Conservation (phyloP, 2,888 invertebrate genomes). For the Morpho helenor region DNA sequence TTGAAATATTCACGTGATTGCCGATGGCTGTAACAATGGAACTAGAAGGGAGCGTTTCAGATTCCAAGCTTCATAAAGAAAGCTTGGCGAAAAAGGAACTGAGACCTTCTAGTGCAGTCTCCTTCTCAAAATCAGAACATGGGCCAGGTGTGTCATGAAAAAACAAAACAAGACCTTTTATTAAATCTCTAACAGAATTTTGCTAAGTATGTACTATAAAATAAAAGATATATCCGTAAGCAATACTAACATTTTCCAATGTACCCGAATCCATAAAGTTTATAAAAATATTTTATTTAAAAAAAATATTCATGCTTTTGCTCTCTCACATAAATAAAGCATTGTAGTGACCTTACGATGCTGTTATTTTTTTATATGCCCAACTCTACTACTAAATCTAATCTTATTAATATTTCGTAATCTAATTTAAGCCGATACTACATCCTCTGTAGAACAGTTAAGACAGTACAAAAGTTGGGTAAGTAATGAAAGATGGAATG, state of each 20-base stretch:
- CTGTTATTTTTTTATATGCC: too few species aligned
- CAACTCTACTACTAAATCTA: not conserved
- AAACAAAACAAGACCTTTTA: not conserved
- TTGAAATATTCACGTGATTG: slow-evolving; percentile 34
- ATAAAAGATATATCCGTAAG: too few species aligned
- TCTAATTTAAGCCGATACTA: slow-evolving; percentile 35
- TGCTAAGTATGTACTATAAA: too few species aligned
- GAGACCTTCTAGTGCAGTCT: slow-evolving; percentile 64
- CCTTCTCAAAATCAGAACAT: slow-evolving; percentile 67
- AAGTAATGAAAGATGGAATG: slow-evolving; percentile 81
- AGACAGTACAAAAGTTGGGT: slow-evolving; percentile 78
- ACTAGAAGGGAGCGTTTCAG: slow-evolving; percentile 66
- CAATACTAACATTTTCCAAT: not conserved
- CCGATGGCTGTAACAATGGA: slow-evolving; percentile 75
- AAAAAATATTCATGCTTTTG: not conserved
- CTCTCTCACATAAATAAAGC: too few species aligned
- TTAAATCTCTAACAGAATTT: too few species aligned
- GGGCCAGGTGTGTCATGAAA: slow-evolving; percentile 52
- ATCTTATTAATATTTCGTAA: not conserved
- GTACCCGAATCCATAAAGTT: not conserved
- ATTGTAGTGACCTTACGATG: too few species aligned
- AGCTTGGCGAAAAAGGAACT: slow-evolving; percentile 62
- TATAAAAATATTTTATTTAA: too few species aligned
- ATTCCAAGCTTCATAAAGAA: slow-evolving; percentile 69
- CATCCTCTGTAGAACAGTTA: slow-evolving; percentile 61